These are phyloP conservation scores for Zhuqinia jingwanae DNA, from an alignment of 2,888 invertebrate genomes.

Conservation along the genomic window DNA sequence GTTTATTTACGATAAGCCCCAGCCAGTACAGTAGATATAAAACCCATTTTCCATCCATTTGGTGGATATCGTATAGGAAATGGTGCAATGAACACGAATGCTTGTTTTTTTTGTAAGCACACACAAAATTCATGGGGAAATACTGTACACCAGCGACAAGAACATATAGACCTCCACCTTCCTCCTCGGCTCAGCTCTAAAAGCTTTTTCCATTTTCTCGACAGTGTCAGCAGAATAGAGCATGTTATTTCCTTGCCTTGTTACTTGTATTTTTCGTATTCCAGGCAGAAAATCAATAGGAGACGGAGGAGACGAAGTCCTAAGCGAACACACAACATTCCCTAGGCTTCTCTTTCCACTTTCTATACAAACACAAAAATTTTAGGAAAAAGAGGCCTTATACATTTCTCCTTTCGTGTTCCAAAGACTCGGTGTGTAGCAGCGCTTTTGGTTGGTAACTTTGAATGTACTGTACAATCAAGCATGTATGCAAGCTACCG, in stretches of 20 bases:
- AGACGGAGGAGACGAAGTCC: constrained; percentile 56
- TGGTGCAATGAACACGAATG: too few relatives aligned
- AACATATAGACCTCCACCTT: too few relatives aligned
- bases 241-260: constrained; percentile 33
- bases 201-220: constrained; percentile 14
- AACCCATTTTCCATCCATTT: too few relatives aligned
- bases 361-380: too few relatives aligned
- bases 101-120: too few relatives aligned
- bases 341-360: constrained; percentile 47
- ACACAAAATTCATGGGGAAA: constrained; percentile 32
- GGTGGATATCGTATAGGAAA: background rate
- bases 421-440: too few relatives aligned
- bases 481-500: too few relatives aligned
- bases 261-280: constrained; percentile 10
- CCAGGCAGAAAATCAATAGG: constrained; percentile 56
- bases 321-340: constrained; percentile 51
- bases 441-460: too few relatives aligned
- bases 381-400: constrained; percentile 55
- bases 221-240: background rate
- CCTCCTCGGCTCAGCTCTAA: constrained; percentile 10
- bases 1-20: background rate
- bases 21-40: background rate
- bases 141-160: too few relatives aligned
- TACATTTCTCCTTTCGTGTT: background rate
- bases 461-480: too few relatives aligned